Evolutionary conservation across 2,797 vertebrate species (phyloP).

Genomic region (Liparis tanakae): DNA sequence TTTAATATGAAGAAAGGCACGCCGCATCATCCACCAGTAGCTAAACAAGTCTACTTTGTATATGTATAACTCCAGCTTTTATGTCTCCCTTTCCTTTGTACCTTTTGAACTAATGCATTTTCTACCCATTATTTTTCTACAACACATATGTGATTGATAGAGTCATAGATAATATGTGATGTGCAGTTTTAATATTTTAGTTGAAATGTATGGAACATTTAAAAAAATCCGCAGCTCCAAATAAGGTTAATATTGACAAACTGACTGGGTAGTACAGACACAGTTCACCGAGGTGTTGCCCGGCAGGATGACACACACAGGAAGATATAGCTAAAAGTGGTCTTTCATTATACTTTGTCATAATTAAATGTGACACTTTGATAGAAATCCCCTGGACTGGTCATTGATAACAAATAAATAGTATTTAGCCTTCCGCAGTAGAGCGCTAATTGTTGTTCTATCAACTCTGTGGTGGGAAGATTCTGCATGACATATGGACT

Average conservation of each 20-base stretch:
- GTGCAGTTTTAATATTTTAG: conserved; percentile 52
- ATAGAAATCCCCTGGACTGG: conserved; percentile 27
- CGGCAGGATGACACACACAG: conserved; percentile 20
- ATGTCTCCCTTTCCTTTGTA: background rate
- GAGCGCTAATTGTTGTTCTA: conserved; percentile 58
- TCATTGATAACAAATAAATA: conserved; percentile 45
- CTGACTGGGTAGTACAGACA: conserved; percentile 29
- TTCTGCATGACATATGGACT: conserved; percentile 60
- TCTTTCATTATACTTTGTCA: conserved; percentile 20
- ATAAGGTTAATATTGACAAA: conserved; percentile 39
- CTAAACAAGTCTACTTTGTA: conserved; percentile 9
- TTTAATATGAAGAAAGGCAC: conserved; percentile 25
- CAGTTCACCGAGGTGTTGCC: conserved; percentile 2
- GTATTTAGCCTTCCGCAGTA: conserved; percentile 50
- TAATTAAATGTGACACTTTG: conserved; percentile 42
- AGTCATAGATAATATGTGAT: conserved; percentile 20
- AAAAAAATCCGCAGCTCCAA: conserved; percentile 27
- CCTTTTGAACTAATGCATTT: background rate
- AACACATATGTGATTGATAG: background rate
- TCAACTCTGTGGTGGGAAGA: conserved; percentile 38
- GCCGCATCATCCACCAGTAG: conserved; percentile 8
- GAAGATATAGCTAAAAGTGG: conserved; percentile 29
- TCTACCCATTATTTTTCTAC: background rate
- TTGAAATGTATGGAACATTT: conserved; percentile 47
- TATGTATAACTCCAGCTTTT: conserved; percentile 15